Conservation (phyloP, 2,113 vertebrate species). For the Taxidea taxus region DNA sequence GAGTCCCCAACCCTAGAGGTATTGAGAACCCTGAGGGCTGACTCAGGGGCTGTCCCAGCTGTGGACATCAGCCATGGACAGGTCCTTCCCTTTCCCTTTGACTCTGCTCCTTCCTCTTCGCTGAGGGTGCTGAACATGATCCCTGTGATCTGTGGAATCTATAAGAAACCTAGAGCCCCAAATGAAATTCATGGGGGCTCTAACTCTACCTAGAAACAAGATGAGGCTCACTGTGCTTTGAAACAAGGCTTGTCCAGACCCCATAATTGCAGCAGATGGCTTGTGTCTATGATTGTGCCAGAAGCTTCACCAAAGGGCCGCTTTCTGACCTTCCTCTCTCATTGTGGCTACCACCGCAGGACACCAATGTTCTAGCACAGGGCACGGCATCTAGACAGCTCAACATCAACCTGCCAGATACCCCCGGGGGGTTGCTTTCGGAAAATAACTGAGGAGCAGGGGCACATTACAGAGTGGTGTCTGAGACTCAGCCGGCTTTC, state of each 20-base stretch:
- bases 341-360: accelerated
- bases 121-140: accelerated
- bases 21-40: not conserved
- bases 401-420: accelerated
- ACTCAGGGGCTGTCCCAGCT: not conserved
- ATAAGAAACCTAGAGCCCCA: not conserved
- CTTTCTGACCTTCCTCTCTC: no score
- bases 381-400: accelerated
- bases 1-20: not conserved
- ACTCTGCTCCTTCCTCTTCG: not conserved
- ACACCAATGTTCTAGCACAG: accelerated
- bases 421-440: not conserved
- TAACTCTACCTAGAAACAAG: not conserved
- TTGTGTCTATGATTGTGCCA: accelerated
- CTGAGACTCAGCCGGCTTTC: no score
- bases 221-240: not conserved
- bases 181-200: not conserved
- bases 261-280: not conserved
- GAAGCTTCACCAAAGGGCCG: no score
- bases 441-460: not conserved
- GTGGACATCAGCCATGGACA: accelerated
- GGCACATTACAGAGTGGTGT: accelerated
- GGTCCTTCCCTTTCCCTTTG: accelerated
- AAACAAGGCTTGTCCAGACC: not conserved
- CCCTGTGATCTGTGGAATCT: not conserved